phyloP scores from a whole-genome alignment of 2,797 vertebrate species.

The Echeneis naucrates region DNA sequence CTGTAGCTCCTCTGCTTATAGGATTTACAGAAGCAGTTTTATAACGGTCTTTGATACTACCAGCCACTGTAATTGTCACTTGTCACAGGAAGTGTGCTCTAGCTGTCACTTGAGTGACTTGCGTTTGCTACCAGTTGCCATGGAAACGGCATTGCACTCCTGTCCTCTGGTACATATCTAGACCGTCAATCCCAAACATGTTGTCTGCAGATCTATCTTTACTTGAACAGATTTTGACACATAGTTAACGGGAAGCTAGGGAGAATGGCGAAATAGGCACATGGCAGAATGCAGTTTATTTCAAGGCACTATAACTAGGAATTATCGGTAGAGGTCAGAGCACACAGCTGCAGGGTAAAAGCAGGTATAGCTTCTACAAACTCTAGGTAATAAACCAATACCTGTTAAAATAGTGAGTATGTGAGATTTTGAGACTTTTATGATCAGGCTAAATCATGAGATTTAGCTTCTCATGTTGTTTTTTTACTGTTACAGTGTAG shows the following conservation, averaged over 20 bases:
- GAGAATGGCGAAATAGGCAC: neutral
- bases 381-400: neutral
- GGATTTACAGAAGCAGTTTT: constrained; percentile 39
- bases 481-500: neutral
- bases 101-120: constrained; percentile 35
- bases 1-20: neutral
- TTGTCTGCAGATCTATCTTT: constrained; percentile 12
- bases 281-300: neutral
- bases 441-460: neutral
- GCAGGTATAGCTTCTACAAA: no score
- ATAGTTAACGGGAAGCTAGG: neutral
- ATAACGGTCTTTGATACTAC: constrained; percentile 64
- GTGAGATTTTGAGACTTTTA: neutral
- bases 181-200: constrained; percentile 47
- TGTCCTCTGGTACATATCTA: constrained; percentile 55
- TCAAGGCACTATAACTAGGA: no score
- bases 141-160: constrained; percentile 72
- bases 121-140: constrained; percentile 57
- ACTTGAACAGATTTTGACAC: neutral
- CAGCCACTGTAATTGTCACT: constrained; percentile 65
- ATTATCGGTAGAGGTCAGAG: neutral
- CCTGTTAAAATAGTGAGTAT: constrained; percentile 3
- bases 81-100: constrained; percentile 53
- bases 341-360: constrained; percentile 2
- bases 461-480: neutral